Base-by-base conservation (phyloP, 2,797 vertebrate species). In the Acropternis orthonyx region DNA sequence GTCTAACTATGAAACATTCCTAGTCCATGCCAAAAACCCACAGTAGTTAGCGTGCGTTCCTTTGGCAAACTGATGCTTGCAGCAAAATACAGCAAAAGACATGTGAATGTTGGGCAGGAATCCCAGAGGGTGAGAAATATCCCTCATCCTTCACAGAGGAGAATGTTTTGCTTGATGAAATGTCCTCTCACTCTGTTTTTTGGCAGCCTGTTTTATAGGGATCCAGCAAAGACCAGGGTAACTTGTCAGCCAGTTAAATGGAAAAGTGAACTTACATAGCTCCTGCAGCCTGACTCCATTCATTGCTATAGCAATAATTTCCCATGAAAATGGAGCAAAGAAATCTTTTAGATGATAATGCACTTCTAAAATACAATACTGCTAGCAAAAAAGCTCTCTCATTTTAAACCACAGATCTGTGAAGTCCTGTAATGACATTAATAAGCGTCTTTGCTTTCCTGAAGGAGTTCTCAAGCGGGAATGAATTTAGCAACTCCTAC, bases 271-370 rank as follows among this genome's bases (percentile, higher is more conserved):
- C 14, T 56, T 61, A 61, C 56, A 76, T 61, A 63, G 14, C n/a
- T 87, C 3, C 0, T 23, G 32, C 44, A 89, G 56, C 44, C 78
- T 65, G 37, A 23, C 32, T 72, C 61, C 37, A 32, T 71, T 85
- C 63, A 93, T 68, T 82, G 74, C 72, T 92, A 43, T 67, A 91
- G 44, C 65, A 93, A 89, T 85, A 68, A 82, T 56, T 85, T 24
- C 37, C 37, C 10, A 2, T 16, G 30, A 71, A 89, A 85, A 39
- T 14, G 5, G 9, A 61, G 30, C 18, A 49, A 76, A 95, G 19
- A 91, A 87, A 63, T 39, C 21, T 32, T 93, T 83, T 48, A 69
- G 39, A 74, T 71, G 39, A 44, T 68, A 89, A 85, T 43, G 37
- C 30, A 72, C 22, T 78, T 92, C 56, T 84, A 59, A 92, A 83